A percentile compares a stretch with the other conserved stretches of the same genome.
phyloP scores from a whole-genome alignment of 2,113 vertebrate species.

The Amia ocellicauda region DNA sequence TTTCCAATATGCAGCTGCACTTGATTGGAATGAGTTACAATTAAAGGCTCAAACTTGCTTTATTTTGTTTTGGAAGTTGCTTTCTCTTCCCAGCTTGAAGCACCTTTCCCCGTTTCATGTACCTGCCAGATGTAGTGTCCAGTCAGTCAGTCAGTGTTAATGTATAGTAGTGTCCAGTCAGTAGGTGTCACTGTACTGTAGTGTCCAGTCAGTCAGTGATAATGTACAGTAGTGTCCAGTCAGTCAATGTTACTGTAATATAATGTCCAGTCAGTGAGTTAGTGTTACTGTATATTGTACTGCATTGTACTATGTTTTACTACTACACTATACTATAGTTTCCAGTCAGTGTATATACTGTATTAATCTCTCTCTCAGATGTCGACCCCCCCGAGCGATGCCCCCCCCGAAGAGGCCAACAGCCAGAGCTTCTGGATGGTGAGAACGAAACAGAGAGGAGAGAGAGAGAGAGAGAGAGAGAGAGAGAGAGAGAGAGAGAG shows the following conservation, averaged over 20 bases:
- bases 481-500: constrained; percentile 15
- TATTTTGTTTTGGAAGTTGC: background rate
- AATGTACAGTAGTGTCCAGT: too few relatives aligned
- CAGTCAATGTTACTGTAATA: too few relatives aligned
- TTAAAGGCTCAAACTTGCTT: constrained; percentile 3
- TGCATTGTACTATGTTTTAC: background rate
- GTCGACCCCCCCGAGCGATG: constrained; percentile 55
- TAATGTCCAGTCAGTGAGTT: too few relatives aligned
- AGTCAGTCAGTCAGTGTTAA: too few relatives aligned
- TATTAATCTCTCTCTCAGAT: constrained; percentile 42
- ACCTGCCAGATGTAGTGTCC: background rate
- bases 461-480: constrained; percentile 15
- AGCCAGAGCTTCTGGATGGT: constrained; percentile 74
- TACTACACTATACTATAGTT: constrained; percentile 42
- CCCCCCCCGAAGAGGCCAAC: constrained; percentile 44
- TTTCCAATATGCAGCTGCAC: too few relatives aligned
- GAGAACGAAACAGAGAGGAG: constrained; percentile 40
- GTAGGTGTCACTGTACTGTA: too few relatives aligned
- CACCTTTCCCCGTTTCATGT: too few relatives aligned
- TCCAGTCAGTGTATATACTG: constrained; percentile 23
- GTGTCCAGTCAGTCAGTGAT: too few relatives aligned
- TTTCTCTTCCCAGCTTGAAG: too few relatives aligned
- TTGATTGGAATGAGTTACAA: too few relatives aligned
- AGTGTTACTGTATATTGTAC: background rate
- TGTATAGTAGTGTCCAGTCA: too few relatives aligned